Evolutionary conservation across 2,888 invertebrate species (phyloP), one percentile per base, ranked within the genome.

Genomic region (Drosophila neonasuta): DNA sequence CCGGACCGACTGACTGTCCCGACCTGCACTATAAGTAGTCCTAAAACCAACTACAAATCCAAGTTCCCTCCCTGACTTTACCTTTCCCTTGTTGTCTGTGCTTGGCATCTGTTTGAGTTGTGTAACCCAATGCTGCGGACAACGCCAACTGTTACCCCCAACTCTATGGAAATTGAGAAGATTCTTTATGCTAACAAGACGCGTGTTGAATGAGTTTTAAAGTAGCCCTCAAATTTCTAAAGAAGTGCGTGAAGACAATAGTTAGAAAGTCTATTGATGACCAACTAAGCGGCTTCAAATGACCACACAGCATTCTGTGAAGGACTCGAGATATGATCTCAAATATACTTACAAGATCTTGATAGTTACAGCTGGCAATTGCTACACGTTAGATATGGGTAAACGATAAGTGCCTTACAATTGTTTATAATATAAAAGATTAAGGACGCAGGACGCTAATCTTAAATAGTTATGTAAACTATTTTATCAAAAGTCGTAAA

Each of bases 141-240:
- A 72, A 77, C 72, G 59, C 68, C 62, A 77, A 77, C 72, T 72
- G 64, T 45, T 41, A 24, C 13, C 49, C 50, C 46, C 39, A 15
- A 20, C 17, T 50, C 66, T 50, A 59, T 39, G 68, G 72, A 68
- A 76, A 74, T 79, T 71, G 68, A 68, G 66, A 34, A 41, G 55
- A 48, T 64, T 54, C 66, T 69, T 67, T 70, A 71, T 77, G 80
- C 80, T 85, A 86, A 86, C 83, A 67, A 86, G 83, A 68, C 79
- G 72, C 68, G 65, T 63, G 68, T 75, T 75, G 58, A 72, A 75
- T 68, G 85, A 51, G 32, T 44, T 63, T 65, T 65, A 65, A 68
- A 79, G 75, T 81, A 81, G 63, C 63, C 68, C 29, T 52, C 11
- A 11, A 42, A 67, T 39, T 79, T 79, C 62, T 46, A 9, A 29